Percentiles rank a stretch among this genome's conserved stretches.
Conservation (phyloP, 2,113 vertebrate genomes). For the Pipa parva region DNA sequence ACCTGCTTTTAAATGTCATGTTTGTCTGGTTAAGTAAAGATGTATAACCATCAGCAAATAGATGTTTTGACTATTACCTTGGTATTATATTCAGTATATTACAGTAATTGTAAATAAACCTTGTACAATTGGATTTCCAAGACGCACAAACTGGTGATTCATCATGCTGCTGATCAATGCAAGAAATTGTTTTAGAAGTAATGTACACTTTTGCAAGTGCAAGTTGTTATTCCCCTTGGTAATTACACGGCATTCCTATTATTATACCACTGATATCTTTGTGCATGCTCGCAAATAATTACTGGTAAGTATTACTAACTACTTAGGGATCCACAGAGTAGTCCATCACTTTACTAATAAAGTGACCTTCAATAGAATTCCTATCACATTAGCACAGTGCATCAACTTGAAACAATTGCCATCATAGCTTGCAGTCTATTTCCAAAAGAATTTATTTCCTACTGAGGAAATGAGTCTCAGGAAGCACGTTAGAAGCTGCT, state of each 20-base stretch:
- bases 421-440: slow-evolving; percentile 37
- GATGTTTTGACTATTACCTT: no score
- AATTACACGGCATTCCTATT: slow-evolving; percentile 17
- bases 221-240: slow-evolving; percentile 26
- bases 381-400: slow-evolving; percentile 35
- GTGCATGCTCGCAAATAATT: slow-evolving; percentile 33
- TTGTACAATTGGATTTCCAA: slow-evolving; percentile 6
- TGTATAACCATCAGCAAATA: neutral
- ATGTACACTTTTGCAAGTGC: slow-evolving; percentile 11
- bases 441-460: slow-evolving; percentile 41
- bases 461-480: slow-evolving; percentile 42
- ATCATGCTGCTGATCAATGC: no score
- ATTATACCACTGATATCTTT: slow-evolving; percentile 35
- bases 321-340: slow-evolving; percentile 28
- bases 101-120: neutral
- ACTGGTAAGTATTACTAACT: slow-evolving; percentile 26
- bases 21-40: neutral
- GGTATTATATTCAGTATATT: no score
- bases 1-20: no score
- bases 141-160: no score
- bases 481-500: slow-evolving; percentile 37
- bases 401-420: slow-evolving; percentile 34
- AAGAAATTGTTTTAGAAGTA: no score
- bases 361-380: slow-evolving; percentile 33
- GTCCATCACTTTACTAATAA: slow-evolving; percentile 39